Conservation (phyloP, 2,797 vertebrate species). For the Mionectes olivaceus region DNA sequence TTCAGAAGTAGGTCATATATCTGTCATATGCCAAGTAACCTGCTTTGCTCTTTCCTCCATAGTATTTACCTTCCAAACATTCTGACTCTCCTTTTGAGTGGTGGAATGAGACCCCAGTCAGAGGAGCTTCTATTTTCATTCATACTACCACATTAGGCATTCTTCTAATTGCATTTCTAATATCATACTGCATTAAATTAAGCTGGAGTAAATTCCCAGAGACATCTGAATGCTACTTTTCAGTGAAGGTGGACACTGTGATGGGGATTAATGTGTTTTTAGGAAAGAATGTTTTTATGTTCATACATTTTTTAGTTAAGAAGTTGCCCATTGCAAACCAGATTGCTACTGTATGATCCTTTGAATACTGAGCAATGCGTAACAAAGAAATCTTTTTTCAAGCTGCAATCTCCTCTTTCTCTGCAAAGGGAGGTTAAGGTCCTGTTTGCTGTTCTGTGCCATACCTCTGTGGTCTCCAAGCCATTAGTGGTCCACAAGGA, state of each 20-base stretch:
- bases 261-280: background rate
- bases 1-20: constrained; percentile 5
- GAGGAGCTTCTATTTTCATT: background rate
- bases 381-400: background rate
- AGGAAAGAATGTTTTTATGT: background rate
- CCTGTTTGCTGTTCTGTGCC: background rate
- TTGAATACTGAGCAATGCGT: background rate
- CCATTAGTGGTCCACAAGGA: background rate
- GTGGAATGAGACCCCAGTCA: background rate
- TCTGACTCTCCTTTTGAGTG: background rate
- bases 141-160: background rate
- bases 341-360: background rate
- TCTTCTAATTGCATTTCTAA: constrained; percentile 24
- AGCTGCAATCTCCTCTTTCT: background rate
- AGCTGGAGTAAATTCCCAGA: background rate
- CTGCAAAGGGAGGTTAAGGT: background rate
- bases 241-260: background rate
- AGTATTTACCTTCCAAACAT: constrained; percentile 28
- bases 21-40: constrained; percentile 15
- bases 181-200: constrained; percentile 3
- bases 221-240: background rate
- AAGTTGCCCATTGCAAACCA: background rate
- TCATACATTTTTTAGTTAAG: background rate
- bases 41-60: background rate
- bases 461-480: background rate